Evolutionary conservation across 2,888 invertebrate species (phyloP).

Genomic region (Tenthredo livida): DNA sequence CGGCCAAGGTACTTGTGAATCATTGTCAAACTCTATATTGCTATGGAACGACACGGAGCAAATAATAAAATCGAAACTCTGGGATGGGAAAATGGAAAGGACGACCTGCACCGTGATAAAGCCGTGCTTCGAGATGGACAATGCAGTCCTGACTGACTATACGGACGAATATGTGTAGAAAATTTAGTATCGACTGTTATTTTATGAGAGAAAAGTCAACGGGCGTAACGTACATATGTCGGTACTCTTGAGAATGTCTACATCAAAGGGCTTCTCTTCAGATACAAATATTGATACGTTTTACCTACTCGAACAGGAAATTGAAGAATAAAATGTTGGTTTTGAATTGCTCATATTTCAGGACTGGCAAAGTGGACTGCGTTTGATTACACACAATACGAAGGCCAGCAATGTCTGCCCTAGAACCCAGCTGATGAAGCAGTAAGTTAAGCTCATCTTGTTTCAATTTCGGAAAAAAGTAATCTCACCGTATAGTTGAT

Average conservation of each 20-base stretch:
- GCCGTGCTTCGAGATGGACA: background rate
- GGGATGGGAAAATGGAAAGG: background rate
- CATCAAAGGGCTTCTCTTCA: background rate
- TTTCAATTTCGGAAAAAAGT: background rate
- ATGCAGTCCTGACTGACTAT: too few species aligned
- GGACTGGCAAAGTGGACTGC: slow-evolving; percentile 95
- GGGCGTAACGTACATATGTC: background rate
- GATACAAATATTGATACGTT: background rate
- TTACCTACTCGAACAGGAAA: background rate
- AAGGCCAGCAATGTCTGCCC: slow-evolving; percentile 98
- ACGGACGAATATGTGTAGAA: background rate
- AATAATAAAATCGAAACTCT: background rate
- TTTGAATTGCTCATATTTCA: slow-evolving; percentile 74
- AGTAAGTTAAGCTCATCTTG: slow-evolving; percentile 87
- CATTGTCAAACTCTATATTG: background rate
- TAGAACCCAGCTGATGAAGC: slow-evolving; percentile 97
- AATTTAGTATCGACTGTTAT: background rate
- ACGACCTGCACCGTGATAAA: background rate
- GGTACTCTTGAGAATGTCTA: background rate
- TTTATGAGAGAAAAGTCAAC: background rate
- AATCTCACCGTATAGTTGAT: background rate
- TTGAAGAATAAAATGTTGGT: slow-evolving; percentile 3
- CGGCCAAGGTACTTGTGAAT: slow-evolving; percentile 79
- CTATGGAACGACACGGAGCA: background rate
- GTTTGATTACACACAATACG: slow-evolving; percentile 96